Percentiles rank a stretch among this genome's conserved stretches.
Evolutionary conservation across 1,140 invertebrate genomes (phyloP).

Genomic region (Pseudomyrmex cubaensis): DNA sequence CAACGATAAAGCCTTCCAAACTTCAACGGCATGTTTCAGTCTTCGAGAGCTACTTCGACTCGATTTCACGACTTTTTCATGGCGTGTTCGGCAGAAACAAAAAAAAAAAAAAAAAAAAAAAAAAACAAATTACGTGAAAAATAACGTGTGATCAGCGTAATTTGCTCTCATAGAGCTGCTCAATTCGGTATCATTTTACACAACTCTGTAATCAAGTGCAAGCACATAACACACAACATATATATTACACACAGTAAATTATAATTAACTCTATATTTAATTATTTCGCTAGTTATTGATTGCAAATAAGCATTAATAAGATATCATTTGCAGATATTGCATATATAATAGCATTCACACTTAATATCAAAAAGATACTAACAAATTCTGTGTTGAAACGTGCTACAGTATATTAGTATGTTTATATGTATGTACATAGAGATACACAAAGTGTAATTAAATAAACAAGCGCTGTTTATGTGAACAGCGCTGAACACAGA

Average conservation of each 20-base stretch:
- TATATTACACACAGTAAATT: conserved; percentile 3
- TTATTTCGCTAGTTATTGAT: conserved; percentile 25
- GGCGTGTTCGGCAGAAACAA: not conserved
- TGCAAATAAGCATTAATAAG: conserved; percentile 36
- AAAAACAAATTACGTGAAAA: conserved; percentile 12
- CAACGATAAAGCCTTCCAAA: conserved; percentile 53
- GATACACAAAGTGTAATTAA: conserved; percentile 37
- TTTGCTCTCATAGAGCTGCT: not conserved
- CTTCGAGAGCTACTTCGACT: conserved; percentile 54
- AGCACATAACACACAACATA: not conserved
- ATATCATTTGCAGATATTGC: conserved; percentile 42
- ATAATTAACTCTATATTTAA: conserved; percentile 23
- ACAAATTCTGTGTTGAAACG: conserved; percentile 10
- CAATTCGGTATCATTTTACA: conserved; percentile 6
- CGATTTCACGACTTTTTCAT: conserved; percentile 52
- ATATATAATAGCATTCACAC: not conserved
- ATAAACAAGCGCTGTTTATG: conserved; percentile 48
- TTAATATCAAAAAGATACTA: conserved; percentile 26
- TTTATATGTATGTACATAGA: not conserved
- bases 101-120: conserved; percentile 12
- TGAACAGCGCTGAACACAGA: conserved; percentile 34
- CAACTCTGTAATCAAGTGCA: conserved; percentile 19
- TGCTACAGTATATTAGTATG: conserved; percentile 1
- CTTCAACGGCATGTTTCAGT: conserved; percentile 56
- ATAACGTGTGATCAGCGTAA: not conserved